Evolutionary conservation across 2,113 vertebrate genomes (phyloP).

Genomic region (Vulpes vulpes): DNA sequence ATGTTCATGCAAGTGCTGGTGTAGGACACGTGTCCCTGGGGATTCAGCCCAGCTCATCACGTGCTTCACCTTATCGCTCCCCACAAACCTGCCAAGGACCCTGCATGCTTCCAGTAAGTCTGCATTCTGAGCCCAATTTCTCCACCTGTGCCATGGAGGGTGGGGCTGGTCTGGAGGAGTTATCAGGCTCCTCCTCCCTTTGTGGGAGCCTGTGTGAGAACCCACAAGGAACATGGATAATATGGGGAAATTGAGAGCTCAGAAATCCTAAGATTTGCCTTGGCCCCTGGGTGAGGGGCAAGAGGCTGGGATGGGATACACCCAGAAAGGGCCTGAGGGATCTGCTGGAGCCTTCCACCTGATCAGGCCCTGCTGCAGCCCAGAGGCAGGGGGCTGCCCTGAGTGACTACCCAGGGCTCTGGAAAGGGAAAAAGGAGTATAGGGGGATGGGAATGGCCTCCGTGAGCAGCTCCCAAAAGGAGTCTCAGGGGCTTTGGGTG

Average conservation of each 20-base stretch:
- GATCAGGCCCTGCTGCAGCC: not conserved
- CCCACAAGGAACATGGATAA: not conserved
- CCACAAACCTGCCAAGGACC: not conserved
- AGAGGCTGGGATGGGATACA: not conserved
- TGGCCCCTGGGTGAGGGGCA: not conserved
- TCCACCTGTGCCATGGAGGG: no score
- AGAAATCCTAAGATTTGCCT: not conserved
- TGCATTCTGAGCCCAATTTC: not conserved
- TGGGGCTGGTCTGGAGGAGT: not conserved
- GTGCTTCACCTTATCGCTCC: fast-evolving
- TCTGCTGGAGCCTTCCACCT: not conserved
- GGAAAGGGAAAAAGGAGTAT: not conserved
- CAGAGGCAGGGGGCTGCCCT: not conserved
- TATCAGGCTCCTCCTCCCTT: not conserved
- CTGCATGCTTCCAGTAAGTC: not conserved
- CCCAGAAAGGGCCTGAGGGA: not conserved
- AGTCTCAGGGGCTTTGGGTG: not conserved
- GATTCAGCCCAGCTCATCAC: not conserved
- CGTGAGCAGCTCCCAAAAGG: not conserved
- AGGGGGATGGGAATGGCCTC: not conserved
- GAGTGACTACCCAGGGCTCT: not conserved
- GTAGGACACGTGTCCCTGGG: not conserved
- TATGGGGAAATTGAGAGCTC: not conserved
- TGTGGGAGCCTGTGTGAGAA: not conserved
- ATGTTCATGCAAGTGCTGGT: not conserved